Evolutionary conservation across 2,797 vertebrate species (phyloP), one percentile per base, ranked within the genome.

Genomic region (Nasua narica): DNA sequence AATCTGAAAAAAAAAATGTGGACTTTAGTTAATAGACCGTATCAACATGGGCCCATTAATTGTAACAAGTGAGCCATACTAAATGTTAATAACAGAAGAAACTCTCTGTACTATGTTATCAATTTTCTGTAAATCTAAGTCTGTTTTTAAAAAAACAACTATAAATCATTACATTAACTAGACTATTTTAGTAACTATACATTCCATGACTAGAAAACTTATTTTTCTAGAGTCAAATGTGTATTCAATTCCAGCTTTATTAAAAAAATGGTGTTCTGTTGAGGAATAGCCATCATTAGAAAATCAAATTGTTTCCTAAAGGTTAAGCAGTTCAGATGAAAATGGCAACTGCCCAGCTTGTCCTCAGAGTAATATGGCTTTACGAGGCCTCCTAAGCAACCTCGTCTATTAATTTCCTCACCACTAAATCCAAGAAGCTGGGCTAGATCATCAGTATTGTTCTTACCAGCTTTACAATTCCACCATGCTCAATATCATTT

Each of bases 81-180:
- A 56, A 79, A 86, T 27, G 7, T 76, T 48, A 96, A 35, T 69
- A 96, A 87, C 15, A 58, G 37, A 82, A 43, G 54, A 79, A 78
- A 65, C 15, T 60, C 3, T 21, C n/a, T 84, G 9, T n/a, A 77
- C 18, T 58, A 27, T 50, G 19, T 67, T 93, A 72, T 25, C 25
- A 62, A n/a, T 70, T 87, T 96, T 93, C 65, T 72, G 3, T 81
- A 94, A 72, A 58, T 77, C 37, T 78, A 85, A 90, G 29, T 87
- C 21, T 91, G 13, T 87, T 93, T 43, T 93, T 43, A 50, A 54
- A 89, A 89, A 89, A 84, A 95, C 72, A 72, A 87, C n/a, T 52
- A 54, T 58, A 76, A 90, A 70, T 93, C 70, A 82, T 81, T 87
- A 86, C 3, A 86, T 54, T 67, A 84, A 87, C 54, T 87, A 76